Evolutionary conservation across 2,113 vertebrate species (phyloP).

Genomic region (Oryzias javanicus): DNA sequence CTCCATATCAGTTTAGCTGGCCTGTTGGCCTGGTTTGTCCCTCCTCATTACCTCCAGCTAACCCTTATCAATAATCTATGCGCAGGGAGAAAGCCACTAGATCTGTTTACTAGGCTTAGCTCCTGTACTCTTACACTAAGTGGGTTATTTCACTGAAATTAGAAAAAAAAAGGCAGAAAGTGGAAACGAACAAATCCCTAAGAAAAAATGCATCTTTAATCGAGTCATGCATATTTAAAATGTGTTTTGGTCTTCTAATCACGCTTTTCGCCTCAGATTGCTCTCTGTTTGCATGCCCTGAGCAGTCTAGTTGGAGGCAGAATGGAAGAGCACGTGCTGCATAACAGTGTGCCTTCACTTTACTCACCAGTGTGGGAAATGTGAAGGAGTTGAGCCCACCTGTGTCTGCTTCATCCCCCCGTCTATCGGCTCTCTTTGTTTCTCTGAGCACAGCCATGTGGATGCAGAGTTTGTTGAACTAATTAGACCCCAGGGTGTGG

Average conservation of each 20-base stretch:
- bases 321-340: conserved; percentile 25
- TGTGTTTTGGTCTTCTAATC: conserved; percentile 56
- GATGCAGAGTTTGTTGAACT: conserved; percentile 69
- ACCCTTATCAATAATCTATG: conserved; percentile 39
- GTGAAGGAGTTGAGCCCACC: neutral
- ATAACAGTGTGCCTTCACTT: conserved; percentile 19
- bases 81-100: conserved; percentile 9
- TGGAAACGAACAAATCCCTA: too few relatives aligned
- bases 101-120: conserved; percentile 39
- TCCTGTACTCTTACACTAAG: conserved; percentile 23
- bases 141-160: too few relatives aligned
- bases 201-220: too few relatives aligned
- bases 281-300: conserved; percentile 45
- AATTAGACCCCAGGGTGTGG: conserved; percentile 69
- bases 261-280: conserved; percentile 47
- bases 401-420: conserved; percentile 5
- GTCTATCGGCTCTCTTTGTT: conserved; percentile 21
- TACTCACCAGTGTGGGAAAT: conserved; percentile 36
- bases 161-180: too few relatives aligned
- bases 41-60: conserved; percentile 10
- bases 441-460: conserved; percentile 65
- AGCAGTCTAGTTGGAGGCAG: conserved; percentile 20
- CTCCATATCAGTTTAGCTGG: neutral
- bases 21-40: conserved; percentile 27
- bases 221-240: conserved; percentile 54